Percentiles rank a stretch among this genome's conserved stretches.
phyloP scores from a whole-genome alignment of 2,888 invertebrate genomes.

The Limnephilus rhombicus region DNA sequence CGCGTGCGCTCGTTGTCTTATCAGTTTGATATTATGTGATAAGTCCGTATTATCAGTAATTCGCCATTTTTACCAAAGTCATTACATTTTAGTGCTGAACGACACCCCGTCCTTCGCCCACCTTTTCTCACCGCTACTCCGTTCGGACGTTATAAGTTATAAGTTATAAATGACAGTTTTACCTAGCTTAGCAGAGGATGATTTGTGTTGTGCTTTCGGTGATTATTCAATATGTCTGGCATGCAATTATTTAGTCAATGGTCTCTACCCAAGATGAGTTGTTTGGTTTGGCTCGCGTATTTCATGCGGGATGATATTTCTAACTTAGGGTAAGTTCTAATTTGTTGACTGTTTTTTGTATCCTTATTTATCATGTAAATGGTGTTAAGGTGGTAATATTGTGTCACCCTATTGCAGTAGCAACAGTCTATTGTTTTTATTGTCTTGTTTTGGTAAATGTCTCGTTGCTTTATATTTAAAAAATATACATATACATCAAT shows the following conservation, averaged over 20 bases:
- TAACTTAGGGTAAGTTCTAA: slow-evolving; percentile 49
- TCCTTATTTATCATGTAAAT: no score
- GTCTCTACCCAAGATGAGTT: slow-evolving; percentile 59
- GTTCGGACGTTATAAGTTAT: no score
- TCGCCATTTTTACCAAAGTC: background rate
- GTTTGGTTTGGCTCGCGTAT: slow-evolving; percentile 60
- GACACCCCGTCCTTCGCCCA: background rate
- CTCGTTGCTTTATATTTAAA: background rate
- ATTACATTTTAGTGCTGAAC: background rate
- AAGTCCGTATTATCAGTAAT: background rate
- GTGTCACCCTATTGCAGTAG: background rate
- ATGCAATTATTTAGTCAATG: slow-evolving; percentile 49
- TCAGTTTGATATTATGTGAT: background rate
- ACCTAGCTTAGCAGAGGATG: background rate
- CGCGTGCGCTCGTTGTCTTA: background rate
- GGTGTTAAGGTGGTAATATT: no score
- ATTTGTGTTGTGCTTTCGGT: background rate
- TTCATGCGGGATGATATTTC: slow-evolving; percentile 55
- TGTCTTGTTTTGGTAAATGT: background rate
- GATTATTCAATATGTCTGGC: slow-evolving; percentile 30
- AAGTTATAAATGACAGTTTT: background rate
- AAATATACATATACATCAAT: no score
- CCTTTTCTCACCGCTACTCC: background rate
- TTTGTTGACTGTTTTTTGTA: background rate
- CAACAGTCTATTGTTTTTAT: background rate